Conservation (phyloP, 2,113 vertebrate species). For the Eolophus roseicapilla region DNA sequence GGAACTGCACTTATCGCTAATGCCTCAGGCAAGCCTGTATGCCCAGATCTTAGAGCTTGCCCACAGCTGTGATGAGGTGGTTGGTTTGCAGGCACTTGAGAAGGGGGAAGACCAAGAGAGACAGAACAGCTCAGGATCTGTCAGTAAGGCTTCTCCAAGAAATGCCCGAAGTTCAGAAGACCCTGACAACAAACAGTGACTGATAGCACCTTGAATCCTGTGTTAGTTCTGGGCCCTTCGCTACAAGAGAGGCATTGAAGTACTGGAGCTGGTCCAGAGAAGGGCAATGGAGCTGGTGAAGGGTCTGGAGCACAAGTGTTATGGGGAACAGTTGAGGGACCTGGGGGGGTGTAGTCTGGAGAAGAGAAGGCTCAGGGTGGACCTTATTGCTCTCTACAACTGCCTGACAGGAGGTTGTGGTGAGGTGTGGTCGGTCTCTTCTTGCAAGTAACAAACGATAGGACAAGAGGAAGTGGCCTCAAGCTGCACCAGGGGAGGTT, state of each 20-base stretch:
- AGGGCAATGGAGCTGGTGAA: neutral
- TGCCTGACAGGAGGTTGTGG: neutral
- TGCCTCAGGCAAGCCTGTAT: fast-evolving
- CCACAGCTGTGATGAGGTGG: fast-evolving
- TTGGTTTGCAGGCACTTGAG: neutral
- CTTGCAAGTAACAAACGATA: neutral
- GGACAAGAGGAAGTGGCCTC: neutral
- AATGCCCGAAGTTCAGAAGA: neutral
- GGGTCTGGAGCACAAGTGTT: neutral
- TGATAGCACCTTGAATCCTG: neutral
- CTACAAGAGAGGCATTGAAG: neutral
- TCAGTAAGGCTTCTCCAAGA: neutral
- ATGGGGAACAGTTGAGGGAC: neutral
- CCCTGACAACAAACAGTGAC: neutral
- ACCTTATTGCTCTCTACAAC: neutral
- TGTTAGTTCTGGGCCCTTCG: neutral
- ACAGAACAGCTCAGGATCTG: fast-evolving
- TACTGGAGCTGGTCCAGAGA: neutral
- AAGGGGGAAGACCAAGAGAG: neutral
- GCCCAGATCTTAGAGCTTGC: neutral
- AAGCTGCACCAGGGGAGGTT: neutral
- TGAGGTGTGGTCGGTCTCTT: neutral
- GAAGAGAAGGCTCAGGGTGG: neutral
- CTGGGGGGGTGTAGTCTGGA: neutral
- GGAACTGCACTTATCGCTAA: fast-evolving